These are phyloP conservation scores for Peromyscus maniculatus DNA, from an alignment of 2,113 vertebrate species.

Conservation along the genomic window DNA sequence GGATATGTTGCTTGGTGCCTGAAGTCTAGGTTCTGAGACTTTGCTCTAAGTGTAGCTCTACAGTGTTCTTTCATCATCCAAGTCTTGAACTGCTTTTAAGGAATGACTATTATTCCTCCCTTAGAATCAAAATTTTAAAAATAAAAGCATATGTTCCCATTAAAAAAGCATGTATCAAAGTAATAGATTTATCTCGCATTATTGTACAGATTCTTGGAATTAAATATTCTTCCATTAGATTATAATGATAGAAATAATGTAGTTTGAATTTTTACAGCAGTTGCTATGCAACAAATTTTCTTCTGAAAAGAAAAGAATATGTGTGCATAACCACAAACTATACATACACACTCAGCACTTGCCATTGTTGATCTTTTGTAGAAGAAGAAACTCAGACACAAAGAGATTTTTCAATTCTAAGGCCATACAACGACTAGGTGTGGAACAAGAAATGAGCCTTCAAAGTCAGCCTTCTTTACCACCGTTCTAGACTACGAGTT, in stretches of 20 bases:
- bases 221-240: background rate
- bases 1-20: background rate
- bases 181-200: slow-evolving; percentile 23
- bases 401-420: background rate
- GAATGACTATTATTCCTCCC: slow-evolving; percentile 12
- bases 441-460: background rate
- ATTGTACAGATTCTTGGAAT: slow-evolving; percentile 11
- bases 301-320: background rate
- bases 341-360: background rate
- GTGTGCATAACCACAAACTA: background rate
- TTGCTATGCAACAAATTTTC: background rate
- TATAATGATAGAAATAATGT: slow-evolving; percentile 2
- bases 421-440: background rate
- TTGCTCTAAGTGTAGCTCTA: background rate
- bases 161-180: slow-evolving; percentile 35
- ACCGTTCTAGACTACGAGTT: background rate
- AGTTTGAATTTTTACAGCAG: slow-evolving; percentile 5
- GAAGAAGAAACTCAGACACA: slow-evolving; percentile 10
- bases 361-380: background rate
- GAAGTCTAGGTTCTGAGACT: slow-evolving; percentile 1
- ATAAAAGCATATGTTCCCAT: slow-evolving; percentile 21
- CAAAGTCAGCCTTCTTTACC: background rate
- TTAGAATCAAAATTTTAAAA: slow-evolving; percentile 54
- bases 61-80: background rate
- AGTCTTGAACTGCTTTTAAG: slow-evolving; percentile 30